Percentiles rank a stretch among this genome's conserved stretches.
These are phyloP conservation scores for Cantharis flavilabris DNA, from an alignment of 2,888 invertebrate species.

Conservation along the genomic window DNA sequence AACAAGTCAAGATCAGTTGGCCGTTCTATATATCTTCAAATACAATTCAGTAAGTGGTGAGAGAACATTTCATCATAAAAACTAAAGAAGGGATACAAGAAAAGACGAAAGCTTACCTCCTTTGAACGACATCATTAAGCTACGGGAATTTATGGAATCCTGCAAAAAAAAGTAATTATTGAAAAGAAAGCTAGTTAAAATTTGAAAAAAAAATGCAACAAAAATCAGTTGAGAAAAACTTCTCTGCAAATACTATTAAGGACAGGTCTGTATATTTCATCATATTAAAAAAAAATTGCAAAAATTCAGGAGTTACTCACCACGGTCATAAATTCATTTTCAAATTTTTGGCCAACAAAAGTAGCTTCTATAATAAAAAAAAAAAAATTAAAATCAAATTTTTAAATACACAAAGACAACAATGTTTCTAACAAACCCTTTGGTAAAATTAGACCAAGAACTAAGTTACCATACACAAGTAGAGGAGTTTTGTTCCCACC, in stretches of 20 bases:
- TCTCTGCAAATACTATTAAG: background rate
- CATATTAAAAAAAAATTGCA: background rate
- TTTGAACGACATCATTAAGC: no score
- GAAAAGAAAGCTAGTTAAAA: background rate
- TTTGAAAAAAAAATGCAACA: no score
- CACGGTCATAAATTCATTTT: no score
- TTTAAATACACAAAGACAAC: no score
- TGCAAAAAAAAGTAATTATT: background rate
- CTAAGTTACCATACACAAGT: constrained; percentile 47
- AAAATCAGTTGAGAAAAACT: background rate
- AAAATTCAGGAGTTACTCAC: background rate
- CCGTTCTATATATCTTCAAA: constrained; percentile 35
- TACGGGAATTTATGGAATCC: background rate
- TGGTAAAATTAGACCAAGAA: constrained; percentile 36
- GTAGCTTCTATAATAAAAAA: background rate
- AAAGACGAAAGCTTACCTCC: no score
- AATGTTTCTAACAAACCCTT: constrained; percentile 47
- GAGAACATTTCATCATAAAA: background rate
- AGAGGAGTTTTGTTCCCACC: constrained; percentile 47
- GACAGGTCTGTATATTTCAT: background rate
- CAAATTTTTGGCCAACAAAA: background rate
- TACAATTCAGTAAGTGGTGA: background rate
- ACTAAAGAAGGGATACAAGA: background rate
- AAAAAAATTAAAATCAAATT: background rate
- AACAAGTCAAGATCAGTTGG: constrained; percentile 36